These are phyloP conservation scores for Henicopernis longicauda DNA, from an alignment of 2,113 vertebrate genomes.

Conservation along the genomic window DNA sequence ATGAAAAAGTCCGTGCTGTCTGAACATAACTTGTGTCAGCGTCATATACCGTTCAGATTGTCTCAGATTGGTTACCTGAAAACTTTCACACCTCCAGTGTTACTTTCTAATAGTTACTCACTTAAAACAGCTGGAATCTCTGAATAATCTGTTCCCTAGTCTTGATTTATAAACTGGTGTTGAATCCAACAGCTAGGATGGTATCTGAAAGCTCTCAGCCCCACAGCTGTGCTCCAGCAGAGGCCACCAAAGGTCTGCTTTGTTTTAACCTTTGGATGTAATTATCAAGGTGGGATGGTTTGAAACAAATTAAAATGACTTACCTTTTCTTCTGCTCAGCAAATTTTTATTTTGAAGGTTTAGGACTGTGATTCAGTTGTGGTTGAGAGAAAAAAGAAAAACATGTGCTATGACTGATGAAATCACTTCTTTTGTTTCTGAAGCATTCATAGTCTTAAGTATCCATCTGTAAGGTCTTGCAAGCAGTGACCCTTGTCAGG, in stretches of 20 bases:
- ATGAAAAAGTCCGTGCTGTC: background rate
- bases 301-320: background rate
- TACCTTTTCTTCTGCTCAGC: background rate
- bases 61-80: background rate
- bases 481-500: background rate
- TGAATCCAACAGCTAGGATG: background rate
- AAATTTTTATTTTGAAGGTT: background rate
- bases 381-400: background rate
- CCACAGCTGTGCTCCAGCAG: background rate
- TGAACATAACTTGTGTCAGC: background rate
- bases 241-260: background rate
- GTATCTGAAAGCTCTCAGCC: background rate
- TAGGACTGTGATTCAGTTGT: background rate
- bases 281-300: background rate
- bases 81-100: fast-evolving
- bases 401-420: background rate
- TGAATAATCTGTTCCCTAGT: background rate
- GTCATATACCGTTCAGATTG: fast-evolving
- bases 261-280: background rate
- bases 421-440: background rate
- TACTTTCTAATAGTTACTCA: background rate
- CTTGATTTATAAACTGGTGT: background rate
- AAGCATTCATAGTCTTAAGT: background rate
- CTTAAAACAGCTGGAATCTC: background rate
- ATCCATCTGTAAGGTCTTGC: background rate